Base-by-base conservation (phyloP, 2,888 invertebrate genomes). In the Amblyjoppa proteus region DNA sequence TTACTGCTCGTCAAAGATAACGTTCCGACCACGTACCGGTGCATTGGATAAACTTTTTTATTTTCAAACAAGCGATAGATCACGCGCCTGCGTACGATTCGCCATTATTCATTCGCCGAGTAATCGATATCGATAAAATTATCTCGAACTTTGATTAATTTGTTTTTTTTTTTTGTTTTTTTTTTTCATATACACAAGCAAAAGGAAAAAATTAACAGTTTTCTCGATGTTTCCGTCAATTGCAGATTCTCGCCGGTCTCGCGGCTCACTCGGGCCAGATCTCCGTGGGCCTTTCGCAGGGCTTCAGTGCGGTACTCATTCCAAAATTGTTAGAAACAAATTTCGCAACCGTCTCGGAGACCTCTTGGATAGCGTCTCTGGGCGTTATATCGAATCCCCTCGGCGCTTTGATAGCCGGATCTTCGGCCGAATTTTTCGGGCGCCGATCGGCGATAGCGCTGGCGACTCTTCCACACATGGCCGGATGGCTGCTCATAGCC, bases 191-290 rank as follows among this genome's bases (percentile, higher is more conserved):
- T 11, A 11, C 1, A 41, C 11, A 41, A 11, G 0, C 11, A 41
- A 11, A 3, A 1, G 16, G 2, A 49, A 49, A 51, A 69, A 56
- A 49, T 51, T 64, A 28, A 20, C 61, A 31, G 13, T 28, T 64
- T 45, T 75, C 31, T 61, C 70, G 20, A 51, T 53, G 16, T 20
- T 13, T 77, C n/a, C 56, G 80, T 41, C 1, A 71, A 88, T 94
- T 94, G 0, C 95, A 97, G 97, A 95, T 96, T 74, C 90, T 96
- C 89, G 97, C 97, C 81, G 96, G 96, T 41, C 94, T 97, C 88
- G 97, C 96, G 79, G 97, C 97, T 61, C 97, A 97, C 93, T 96
- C 96, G 20, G 96, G 97, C 89, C 97, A 97, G 91, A 96, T 97
- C 91, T 97, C 97, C 74, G 96, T 97, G 88, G 97, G 97, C 0